Evolutionary conservation across 2,888 invertebrate genomes (phyloP).

Genomic region (Metallyticus violacea): DNA sequence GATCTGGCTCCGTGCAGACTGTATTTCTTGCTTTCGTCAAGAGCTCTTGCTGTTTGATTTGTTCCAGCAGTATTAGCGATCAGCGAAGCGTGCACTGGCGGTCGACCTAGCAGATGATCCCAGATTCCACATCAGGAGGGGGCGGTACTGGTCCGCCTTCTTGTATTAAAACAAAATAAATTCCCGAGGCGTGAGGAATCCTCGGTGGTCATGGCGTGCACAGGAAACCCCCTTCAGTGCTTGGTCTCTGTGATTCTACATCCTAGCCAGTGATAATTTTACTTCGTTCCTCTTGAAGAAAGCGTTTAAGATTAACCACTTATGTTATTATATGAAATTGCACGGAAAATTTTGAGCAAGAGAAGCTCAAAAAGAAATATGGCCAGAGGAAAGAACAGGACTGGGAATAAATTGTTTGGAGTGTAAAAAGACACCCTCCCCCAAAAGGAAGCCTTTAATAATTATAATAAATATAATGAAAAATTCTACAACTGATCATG

Average conservation of each 20-base stretch:
- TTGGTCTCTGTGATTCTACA: background rate
- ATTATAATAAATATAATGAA: too few relatives aligned
- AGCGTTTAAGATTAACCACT: background rate
- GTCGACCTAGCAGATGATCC: background rate
- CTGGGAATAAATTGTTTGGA: too few relatives aligned
- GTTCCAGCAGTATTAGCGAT: background rate
- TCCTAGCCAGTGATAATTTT: background rate
- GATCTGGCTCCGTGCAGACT: background rate
- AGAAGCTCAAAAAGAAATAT: too few relatives aligned
- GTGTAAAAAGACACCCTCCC: too few relatives aligned
- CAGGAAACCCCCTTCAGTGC: background rate
- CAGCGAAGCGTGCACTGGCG: background rate
- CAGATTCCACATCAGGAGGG: background rate
- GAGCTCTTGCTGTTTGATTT: background rate
- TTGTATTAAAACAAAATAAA: background rate
- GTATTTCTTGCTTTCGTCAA: background rate
- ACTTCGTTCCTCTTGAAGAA: background rate
- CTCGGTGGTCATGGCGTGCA: background rate
- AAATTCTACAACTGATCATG: too few relatives aligned
- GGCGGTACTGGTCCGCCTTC: background rate
- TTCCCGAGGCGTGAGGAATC: background rate
- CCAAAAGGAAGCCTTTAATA: too few relatives aligned
- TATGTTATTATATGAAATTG: background rate
- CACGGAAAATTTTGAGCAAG: too few relatives aligned
- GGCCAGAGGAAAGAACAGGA: too few relatives aligned